Evolutionary conservation across 1,140 invertebrate species (phyloP).

Genomic region (Eubasilissa regina): DNA sequence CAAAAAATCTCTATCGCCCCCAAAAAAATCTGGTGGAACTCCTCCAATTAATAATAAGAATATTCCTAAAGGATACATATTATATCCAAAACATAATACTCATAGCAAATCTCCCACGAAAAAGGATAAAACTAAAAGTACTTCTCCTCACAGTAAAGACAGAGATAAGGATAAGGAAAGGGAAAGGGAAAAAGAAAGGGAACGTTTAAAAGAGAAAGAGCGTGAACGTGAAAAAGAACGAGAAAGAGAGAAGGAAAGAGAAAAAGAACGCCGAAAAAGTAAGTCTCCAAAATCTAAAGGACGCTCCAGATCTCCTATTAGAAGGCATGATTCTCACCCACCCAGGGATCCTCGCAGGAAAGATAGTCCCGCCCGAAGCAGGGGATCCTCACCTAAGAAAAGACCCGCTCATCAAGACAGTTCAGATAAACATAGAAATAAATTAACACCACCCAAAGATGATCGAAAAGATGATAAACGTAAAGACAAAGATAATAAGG

Average conservation of each 20-base stretch:
- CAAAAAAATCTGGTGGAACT: constrained; percentile 71
- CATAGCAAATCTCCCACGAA: constrained; percentile 66
- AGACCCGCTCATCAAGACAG: constrained; percentile 66
- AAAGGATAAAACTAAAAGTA: constrained; percentile 68
- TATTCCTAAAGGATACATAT: constrained; percentile 64
- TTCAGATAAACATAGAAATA: constrained; percentile 66
- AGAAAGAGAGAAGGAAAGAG: constrained; percentile 68
- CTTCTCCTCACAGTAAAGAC: constrained; percentile 66
- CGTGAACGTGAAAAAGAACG: constrained; percentile 65
- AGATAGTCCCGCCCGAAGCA: constrained; percentile 70
- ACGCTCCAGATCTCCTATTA: constrained; percentile 66
- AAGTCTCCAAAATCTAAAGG: constrained; percentile 67
- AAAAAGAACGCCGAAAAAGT: constrained; percentile 65
- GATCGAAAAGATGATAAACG: constrained; percentile 63
- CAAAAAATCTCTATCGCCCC: constrained; percentile 70
- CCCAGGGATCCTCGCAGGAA: constrained; percentile 69
- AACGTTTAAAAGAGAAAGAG: constrained; percentile 67
- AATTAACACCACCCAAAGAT: constrained; percentile 66
- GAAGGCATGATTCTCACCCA: constrained; percentile 65
- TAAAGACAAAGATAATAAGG: constrained; percentile 69
- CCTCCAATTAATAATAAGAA: constrained; percentile 70
- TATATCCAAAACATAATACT: constrained; percentile 63
- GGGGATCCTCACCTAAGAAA: constrained; percentile 70
- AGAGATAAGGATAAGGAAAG: constrained; percentile 68
- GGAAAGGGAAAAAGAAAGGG: constrained; percentile 66